These are phyloP conservation scores for Regulus satrapa DNA, from an alignment of 2,113 vertebrate species.

Conservation along the genomic window DNA sequence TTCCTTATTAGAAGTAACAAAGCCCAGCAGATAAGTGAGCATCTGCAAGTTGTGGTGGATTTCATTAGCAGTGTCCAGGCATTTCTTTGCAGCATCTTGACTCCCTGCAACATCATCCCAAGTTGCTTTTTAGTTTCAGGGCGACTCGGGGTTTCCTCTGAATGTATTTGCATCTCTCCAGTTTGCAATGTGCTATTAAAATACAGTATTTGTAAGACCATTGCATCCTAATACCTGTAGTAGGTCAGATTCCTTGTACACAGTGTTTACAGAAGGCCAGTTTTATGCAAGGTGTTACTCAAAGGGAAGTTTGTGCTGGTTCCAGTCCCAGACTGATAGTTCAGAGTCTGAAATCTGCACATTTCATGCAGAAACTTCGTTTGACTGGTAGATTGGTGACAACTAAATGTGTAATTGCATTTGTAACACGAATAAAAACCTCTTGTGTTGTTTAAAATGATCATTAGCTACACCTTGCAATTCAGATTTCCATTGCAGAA, in stretches of 20 bases:
- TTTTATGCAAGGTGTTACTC: slow-evolving; percentile 4
- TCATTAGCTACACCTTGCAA: not conserved
- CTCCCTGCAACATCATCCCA: not conserved
- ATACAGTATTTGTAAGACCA: slow-evolving; percentile 17
- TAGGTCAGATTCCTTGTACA: not conserved
- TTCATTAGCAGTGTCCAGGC: not conserved
- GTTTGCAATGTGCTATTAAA: not conserved
- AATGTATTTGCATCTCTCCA: slow-evolving; percentile 34
- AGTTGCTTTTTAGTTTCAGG: not conserved
- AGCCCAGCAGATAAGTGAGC: not conserved
- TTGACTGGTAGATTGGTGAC: not conserved
- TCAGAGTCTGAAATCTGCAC: not conserved
- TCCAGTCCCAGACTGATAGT: not conserved
- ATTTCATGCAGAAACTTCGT: not conserved
- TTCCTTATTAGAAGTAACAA: not conserved
- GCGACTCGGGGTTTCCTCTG: slow-evolving; percentile 17
- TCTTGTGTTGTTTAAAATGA: not conserved
- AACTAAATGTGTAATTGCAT: not conserved
- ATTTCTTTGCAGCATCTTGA: not conserved
- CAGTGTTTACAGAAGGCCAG: slow-evolving; percentile 44
- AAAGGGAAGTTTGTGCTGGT: not conserved
- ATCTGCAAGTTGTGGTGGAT: not conserved
- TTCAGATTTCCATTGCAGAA: not conserved
- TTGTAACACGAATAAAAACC: not conserved
- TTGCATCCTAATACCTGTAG: slow-evolving; percentile 2